A percentile compares a stretch with the other conserved stretches of the same genome.
These are phyloP conservation scores for Microtus pennsylvanicus DNA, from an alignment of 2,113 vertebrate genomes.

Conservation along the genomic window DNA sequence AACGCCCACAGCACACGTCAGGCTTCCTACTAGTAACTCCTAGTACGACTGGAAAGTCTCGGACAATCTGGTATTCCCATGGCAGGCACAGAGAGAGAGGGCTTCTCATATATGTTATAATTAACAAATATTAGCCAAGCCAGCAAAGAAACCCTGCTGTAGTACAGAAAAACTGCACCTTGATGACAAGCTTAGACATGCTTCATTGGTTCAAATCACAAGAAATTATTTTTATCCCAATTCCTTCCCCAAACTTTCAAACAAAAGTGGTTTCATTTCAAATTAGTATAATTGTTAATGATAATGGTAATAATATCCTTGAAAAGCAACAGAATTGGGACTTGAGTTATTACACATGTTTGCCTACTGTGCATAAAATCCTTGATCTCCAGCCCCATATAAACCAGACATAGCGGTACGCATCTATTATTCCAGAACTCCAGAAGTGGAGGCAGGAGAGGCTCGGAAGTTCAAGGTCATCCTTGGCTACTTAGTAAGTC, in stretches of 20 bases:
- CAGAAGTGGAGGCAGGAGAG: background rate
- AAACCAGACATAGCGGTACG: background rate
- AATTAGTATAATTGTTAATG: background rate
- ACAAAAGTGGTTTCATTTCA: background rate
- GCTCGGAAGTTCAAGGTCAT: background rate
- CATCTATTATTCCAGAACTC: no score
- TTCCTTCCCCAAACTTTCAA: background rate
- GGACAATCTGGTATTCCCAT: background rate
- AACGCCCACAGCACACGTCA: background rate
- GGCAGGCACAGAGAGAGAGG: background rate
- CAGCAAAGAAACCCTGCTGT: no score
- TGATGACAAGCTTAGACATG: background rate
- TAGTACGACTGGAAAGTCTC: background rate
- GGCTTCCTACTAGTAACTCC: background rate
- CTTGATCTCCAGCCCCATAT: background rate
- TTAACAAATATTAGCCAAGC: background rate
- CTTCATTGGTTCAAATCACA: background rate
- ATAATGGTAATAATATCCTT: background rate
- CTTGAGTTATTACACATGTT: background rate
- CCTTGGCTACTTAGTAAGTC: background rate
- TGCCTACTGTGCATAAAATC: background rate
- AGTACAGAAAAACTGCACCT: fast-evolving
- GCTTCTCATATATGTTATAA: fast-evolving
- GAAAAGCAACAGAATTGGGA: background rate
- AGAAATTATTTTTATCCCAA: background rate